Evolutionary conservation across 2,113 vertebrate species (phyloP).

Genomic region (Agelaius tricolor): DNA sequence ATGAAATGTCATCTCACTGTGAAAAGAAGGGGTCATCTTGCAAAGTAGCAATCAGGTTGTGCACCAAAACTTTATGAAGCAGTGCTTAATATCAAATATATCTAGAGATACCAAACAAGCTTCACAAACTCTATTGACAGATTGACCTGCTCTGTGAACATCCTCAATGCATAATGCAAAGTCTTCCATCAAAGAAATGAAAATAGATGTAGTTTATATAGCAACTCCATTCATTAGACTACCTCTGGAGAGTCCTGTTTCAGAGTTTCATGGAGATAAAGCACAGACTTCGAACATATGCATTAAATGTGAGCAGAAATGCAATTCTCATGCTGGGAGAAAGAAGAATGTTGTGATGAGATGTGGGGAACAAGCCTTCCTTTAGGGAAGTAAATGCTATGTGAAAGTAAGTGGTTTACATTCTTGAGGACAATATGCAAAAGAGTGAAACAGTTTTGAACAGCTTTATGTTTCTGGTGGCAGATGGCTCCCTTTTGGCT

Average conservation of each 20-base stretch:
- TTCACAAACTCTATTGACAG: background rate
- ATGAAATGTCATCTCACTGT: background rate
- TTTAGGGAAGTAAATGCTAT: background rate
- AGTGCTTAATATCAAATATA: background rate
- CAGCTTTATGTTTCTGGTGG: background rate
- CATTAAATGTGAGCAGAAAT: background rate
- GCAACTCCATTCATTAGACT: background rate
- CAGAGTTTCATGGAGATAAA: background rate
- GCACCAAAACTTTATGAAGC: background rate
- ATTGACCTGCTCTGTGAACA: background rate
- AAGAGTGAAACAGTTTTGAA: background rate
- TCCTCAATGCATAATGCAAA: background rate
- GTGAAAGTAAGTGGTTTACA: background rate
- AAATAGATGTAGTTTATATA: background rate
- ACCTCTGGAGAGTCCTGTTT: background rate
- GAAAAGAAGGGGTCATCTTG: background rate
- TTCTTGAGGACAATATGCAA: background rate
- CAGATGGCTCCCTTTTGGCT: slow-evolving; percentile 42
- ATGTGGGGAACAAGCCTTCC: background rate
- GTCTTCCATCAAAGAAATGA: background rate
- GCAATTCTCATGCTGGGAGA: background rate
- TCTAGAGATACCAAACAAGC: background rate
- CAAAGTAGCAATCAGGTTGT: background rate
- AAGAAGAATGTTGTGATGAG: background rate
- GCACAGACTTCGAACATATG: background rate